These are phyloP conservation scores for Tetrao urogallus DNA, from an alignment of 2,113 vertebrate genomes.

Conservation along the genomic window DNA sequence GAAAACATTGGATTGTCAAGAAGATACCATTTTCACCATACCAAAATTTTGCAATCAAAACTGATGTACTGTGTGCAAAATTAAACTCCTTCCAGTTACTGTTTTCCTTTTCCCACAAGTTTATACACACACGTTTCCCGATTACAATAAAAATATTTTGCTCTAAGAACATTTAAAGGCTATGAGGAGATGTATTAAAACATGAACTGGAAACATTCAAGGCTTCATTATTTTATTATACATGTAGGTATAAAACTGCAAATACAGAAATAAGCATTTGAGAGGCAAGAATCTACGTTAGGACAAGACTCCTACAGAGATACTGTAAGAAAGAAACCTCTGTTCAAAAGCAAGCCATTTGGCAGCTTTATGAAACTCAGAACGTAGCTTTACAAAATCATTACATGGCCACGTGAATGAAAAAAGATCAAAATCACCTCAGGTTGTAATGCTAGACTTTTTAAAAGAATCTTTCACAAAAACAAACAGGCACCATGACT, in stretches of 20 bases:
- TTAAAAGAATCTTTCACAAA: background rate
- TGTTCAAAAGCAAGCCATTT: background rate
- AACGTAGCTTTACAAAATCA: background rate
- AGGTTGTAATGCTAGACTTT: background rate
- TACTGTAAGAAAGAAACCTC: background rate
- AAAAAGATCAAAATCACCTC: background rate
- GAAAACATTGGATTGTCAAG: background rate
- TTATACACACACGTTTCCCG: background rate
- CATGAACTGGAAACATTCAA: background rate
- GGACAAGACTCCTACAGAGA: background rate
- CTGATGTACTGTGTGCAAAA: background rate
- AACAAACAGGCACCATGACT: background rate
- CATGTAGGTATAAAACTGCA: background rate
- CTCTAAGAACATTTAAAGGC: background rate
- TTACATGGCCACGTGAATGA: background rate
- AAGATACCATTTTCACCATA: background rate
- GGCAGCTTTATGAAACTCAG: background rate
- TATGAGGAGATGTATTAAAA: background rate
- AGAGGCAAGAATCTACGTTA: background rate
- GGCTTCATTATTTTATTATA: background rate
- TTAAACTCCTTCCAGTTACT: background rate
- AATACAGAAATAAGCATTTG: background rate
- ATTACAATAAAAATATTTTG: background rate
- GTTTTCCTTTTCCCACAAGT: background rate
- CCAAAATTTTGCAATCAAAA: background rate